These are phyloP conservation scores for Seriola quinqueradiata DNA, from an alignment of 2,113 vertebrate species.

Conservation along the genomic window DNA sequence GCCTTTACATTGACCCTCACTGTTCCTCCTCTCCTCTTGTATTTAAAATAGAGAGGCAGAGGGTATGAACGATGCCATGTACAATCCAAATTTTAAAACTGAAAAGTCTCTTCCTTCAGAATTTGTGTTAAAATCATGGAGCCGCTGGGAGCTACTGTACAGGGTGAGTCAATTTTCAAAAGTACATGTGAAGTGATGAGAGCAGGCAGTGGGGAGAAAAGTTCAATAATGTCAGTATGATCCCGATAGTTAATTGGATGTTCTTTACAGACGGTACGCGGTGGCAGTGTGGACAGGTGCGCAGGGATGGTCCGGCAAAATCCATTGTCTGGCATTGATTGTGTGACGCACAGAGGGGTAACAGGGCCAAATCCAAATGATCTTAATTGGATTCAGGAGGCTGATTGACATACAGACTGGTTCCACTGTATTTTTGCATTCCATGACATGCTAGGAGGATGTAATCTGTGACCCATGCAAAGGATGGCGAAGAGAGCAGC, in stretches of 20 bases:
- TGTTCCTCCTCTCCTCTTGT: constrained; percentile 16
- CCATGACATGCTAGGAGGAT: constrained; percentile 13
- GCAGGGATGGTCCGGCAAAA: constrained; percentile 47
- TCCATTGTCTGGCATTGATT: constrained; percentile 71
- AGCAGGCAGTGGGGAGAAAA: constrained; percentile 40
- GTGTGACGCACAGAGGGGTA: constrained; percentile 57
- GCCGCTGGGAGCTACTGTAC: constrained; percentile 11
- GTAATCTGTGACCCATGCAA: constrained; percentile 27
- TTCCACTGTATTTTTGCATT: constrained; percentile 53
- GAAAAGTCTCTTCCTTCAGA: not conserved
- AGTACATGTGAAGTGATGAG: constrained; percentile 58
- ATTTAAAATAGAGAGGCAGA: not conserved
- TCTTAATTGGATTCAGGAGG: constrained; percentile 68
- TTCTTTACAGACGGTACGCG: constrained; percentile 41
- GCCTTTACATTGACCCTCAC: not conserved
- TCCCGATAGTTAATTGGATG: constrained; percentile 69
- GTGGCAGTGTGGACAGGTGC: constrained; percentile 61
- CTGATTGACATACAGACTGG: constrained; percentile 61
- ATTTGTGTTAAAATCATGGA: constrained; percentile 24
- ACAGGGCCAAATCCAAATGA: constrained; percentile 67
- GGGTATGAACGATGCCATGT: not conserved
- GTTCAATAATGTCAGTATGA: constrained; percentile 66
- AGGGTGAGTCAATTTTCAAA: constrained; percentile 46
- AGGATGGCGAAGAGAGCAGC: constrained; percentile 27
- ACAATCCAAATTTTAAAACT: not conserved